Conservation (phyloP, 2,797 vertebrate genomes). For the Alcedo atthis region DNA sequence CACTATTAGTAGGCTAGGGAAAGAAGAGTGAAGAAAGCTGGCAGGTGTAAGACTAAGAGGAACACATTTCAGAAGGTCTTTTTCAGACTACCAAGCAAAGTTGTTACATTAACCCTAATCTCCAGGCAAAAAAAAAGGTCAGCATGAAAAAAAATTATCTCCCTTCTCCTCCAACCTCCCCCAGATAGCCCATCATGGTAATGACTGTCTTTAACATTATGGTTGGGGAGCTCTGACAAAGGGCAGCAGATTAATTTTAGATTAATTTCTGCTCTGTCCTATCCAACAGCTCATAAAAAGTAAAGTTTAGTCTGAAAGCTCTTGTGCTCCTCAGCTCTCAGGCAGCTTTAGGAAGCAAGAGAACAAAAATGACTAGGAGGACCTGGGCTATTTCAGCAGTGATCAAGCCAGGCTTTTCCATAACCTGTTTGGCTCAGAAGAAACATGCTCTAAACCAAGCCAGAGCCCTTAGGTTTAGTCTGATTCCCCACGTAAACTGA, state of each 20-base stretch:
- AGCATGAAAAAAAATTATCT: conserved; percentile 10
- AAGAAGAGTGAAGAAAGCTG: conserved; percentile 44
- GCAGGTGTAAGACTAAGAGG: conserved; percentile 52
- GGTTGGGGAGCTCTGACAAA: neutral
- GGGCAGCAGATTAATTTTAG: conserved; percentile 33
- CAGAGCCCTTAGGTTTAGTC: neutral
- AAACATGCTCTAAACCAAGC: neutral
- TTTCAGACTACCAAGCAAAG: conserved; percentile 16
- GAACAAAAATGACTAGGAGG: neutral
- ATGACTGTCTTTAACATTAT: neutral
- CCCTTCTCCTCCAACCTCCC: neutral
- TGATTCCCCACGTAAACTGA: neutral
- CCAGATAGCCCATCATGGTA: neutral
- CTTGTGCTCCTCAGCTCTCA: neutral
- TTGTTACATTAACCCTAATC: conserved; percentile 1
- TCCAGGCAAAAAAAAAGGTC: neutral
- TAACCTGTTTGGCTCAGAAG: conserved; percentile 14
- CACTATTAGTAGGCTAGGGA: neutral
- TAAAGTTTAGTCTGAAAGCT: conserved; percentile 17
- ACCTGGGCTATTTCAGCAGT: conserved; percentile 19
- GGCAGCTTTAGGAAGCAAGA: conserved; percentile 1
- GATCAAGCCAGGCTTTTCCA: neutral
- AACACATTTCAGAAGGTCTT: conserved; percentile 45
- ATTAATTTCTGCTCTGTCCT: conserved; percentile 8
- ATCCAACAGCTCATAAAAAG: conserved; percentile 40